Conservation (phyloP, 2,888 invertebrate genomes). For the Ophonus ardosiacus region DNA sequence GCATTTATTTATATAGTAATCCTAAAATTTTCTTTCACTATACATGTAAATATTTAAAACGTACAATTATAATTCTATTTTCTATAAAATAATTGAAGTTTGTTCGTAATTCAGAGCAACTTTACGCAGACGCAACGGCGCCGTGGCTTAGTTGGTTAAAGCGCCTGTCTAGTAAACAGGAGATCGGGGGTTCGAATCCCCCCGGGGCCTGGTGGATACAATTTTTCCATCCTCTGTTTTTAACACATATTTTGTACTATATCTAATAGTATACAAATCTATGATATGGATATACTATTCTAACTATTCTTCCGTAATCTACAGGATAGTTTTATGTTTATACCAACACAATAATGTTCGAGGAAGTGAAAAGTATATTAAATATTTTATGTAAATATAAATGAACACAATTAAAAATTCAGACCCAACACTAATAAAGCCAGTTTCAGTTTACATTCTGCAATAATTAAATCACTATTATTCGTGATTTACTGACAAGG, state of each 20-base stretch:
- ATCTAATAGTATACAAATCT: neutral
- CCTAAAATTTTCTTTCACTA: neutral
- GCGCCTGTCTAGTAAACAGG: slow-evolving; percentile 85
- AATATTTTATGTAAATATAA: no score
- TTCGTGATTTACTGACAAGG: no score
- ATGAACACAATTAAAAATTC: no score
- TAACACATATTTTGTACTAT: neutral
- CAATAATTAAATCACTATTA: no score
- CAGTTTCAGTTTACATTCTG: no score
- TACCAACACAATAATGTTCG: no score
- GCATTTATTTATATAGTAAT: no score
- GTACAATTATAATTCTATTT: neutral
- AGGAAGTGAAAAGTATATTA: no score
- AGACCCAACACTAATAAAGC: no score
- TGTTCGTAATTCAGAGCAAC: neutral
- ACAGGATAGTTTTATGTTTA: no score
- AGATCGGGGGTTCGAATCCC: slow-evolving; percentile 84
- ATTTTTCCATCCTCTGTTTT: neutral
- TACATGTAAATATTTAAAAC: neutral
- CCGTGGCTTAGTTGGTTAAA: slow-evolving; percentile 90
- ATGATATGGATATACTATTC: no score
- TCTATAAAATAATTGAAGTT: neutral
- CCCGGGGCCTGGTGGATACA: slow-evolving; percentile 72
- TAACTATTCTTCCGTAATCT: no score
- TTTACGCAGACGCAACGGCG: slow-evolving; percentile 74